Conservation (phyloP, 2,888 invertebrate genomes). For the Allolobophora icterica region DNA sequence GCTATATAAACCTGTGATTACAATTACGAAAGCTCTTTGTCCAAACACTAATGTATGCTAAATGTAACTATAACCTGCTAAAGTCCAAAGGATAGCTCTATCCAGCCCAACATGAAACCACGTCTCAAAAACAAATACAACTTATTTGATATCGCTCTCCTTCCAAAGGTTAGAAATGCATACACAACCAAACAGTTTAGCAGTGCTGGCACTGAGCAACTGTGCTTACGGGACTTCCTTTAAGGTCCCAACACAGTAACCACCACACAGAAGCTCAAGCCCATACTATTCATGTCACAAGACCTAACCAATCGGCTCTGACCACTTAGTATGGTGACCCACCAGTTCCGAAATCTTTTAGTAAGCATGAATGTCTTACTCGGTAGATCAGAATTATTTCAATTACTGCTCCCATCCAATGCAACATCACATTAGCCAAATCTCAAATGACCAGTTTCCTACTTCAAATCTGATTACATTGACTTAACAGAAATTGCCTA, state of each 20-base stretch:
- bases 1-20: no score
- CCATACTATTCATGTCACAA: no score
- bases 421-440: neutral
- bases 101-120: neutral
- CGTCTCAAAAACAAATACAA: neutral
- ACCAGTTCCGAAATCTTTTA: neutral
- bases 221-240: no score
- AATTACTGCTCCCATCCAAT: neutral
- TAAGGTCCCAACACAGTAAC: no score
- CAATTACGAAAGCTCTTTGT: no score
- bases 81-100: neutral
- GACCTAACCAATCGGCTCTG: no score
- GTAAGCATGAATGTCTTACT: neutral
- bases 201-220: no score
- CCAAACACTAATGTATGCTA: neutral
- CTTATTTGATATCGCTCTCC: no score
- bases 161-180: no score
- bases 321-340: no score
- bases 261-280: no score
- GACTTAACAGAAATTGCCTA: neutral
- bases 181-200: no score
- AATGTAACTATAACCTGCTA: neutral
- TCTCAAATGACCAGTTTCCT: neutral
- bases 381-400: neutral
- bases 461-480: neutral